Percentiles rank a stretch among this genome's conserved stretches.
phyloP scores from a whole-genome alignment of 2,113 vertebrate species.

The Hemiscyllium ocellatum region DNA sequence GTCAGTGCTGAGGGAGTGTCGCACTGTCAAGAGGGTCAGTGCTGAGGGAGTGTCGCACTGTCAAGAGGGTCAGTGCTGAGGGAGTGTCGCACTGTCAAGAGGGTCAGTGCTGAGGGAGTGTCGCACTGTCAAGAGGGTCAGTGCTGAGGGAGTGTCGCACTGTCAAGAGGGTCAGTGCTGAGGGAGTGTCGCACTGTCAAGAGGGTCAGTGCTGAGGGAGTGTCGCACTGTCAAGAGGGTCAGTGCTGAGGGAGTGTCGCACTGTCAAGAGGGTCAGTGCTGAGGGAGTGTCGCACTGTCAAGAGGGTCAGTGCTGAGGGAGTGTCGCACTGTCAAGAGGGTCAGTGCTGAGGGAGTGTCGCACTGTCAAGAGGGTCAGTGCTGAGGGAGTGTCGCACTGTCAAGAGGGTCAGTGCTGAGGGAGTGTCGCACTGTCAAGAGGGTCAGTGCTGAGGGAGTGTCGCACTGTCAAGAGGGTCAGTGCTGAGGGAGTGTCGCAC shows the following conservation, averaged over 20 bases:
- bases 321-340: not conserved
- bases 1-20: not conserved
- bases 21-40: not conserved
- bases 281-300: not conserved
- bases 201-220: not conserved
- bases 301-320: not conserved
- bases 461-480: too few relatives aligned
- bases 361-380: not conserved
- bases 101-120: too few relatives aligned
- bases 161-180: not conserved
- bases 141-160: too few relatives aligned
- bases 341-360: not conserved
- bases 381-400: not conserved
- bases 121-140: too few relatives aligned
- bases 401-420: not conserved
- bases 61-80: too few relatives aligned
- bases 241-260: not conserved
- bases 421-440: not conserved
- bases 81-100: too few relatives aligned
- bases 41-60: too few relatives aligned
- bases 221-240: not conserved
- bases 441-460: not conserved
- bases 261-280: not conserved
- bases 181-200: not conserved
- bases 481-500: too few relatives aligned